Evolutionary conservation across 2,888 invertebrate genomes (phyloP), one percentile per base, ranked within the genome.

Genomic region (Lycaena phlaeas): DNA sequence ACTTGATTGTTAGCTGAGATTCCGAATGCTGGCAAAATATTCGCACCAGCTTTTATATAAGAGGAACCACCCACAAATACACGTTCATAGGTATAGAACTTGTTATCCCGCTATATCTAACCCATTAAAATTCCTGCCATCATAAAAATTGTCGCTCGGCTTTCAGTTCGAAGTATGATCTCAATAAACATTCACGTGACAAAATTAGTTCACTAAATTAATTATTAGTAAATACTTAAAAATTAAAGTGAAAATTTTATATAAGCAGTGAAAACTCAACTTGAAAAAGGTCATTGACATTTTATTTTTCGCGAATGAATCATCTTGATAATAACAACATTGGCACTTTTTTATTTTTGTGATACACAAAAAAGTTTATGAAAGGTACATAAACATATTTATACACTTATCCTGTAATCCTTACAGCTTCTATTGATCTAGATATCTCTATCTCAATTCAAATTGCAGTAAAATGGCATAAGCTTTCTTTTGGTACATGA

Each of bases 1-100:
- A 70, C 70, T 67, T 60, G 63, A 69, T 49, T 74, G 72, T 66
- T n/a, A n/a, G n/a, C n/a, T 71, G 76, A 79, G 79, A 68, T n/a
- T 72, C 76, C 54, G 76, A 78, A 69, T 81, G 81, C 57, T 56
- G 62, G 51, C 63, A 59, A 74, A 77, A 76, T n/a, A 75, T 68
- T 62, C 56, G 70, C 67, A 69, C 72, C 55, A 56, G 69, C 74
- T 73, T 79, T 65, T 81, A 78, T 78, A 79, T 73, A 52, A 48
- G 53, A 58, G 61, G 55, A 57, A 59, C 69, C 68, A 59, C 77
- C 77, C 72, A 31, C 10, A 12, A 18, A 34, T 30, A 15, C 14
- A 30, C 18, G 22, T 34, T 12, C 18, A 34, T 34, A 12, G 22
- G 22, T 34, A 22, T 34, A 34, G 34, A 34, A 22, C 34, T n/a